Evolutionary conservation across 2,888 invertebrate genomes (phyloP).

Genomic region (Lochmaea crataegi): DNA sequence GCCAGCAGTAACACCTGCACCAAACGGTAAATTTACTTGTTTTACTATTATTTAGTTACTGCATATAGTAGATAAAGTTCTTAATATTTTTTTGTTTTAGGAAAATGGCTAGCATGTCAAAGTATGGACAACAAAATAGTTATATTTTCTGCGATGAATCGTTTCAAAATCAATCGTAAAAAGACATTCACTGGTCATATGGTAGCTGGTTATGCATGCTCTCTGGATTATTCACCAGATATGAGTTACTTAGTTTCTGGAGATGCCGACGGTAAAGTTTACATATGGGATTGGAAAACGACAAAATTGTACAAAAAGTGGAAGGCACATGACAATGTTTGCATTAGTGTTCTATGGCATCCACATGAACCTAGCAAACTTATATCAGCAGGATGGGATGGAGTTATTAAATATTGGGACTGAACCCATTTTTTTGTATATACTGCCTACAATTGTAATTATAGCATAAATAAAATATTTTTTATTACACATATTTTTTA

Average conservation of each 20-base stretch:
- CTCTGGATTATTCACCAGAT: constrained; percentile 97
- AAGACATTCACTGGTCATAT: constrained; percentile 98
- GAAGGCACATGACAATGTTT: constrained; percentile 99
- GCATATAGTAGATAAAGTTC: neutral
- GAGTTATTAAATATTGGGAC: constrained; percentile 98
- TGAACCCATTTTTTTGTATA: constrained; percentile 64
- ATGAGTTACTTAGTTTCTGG: constrained; percentile 98
- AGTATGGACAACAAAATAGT: constrained; percentile 99
- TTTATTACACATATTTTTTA: neutral
- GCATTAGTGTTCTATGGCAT: constrained; percentile 96
- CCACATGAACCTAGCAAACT: constrained; percentile 98
- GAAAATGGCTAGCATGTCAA: constrained; percentile 98
- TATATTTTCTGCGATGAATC: constrained; percentile 96
- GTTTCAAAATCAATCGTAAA: constrained; percentile 98
- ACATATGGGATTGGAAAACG: constrained; percentile 99
- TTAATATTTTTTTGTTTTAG: constrained; percentile 39
- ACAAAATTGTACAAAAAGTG: constrained; percentile 98
- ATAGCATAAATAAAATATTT: neutral
- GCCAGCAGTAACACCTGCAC: constrained; percentile 94
- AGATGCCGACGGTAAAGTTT: constrained; percentile 98
- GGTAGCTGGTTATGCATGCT: constrained; percentile 99
- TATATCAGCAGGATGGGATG: constrained; percentile 99
- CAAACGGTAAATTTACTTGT: constrained; percentile 75
- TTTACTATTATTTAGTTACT: neutral
- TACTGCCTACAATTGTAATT: constrained; percentile 12